Evolutionary conservation across 2,113 vertebrate species (phyloP), one percentile per base, ranked within the genome.

Genomic region (Pyxicephalus adspersus): DNA sequence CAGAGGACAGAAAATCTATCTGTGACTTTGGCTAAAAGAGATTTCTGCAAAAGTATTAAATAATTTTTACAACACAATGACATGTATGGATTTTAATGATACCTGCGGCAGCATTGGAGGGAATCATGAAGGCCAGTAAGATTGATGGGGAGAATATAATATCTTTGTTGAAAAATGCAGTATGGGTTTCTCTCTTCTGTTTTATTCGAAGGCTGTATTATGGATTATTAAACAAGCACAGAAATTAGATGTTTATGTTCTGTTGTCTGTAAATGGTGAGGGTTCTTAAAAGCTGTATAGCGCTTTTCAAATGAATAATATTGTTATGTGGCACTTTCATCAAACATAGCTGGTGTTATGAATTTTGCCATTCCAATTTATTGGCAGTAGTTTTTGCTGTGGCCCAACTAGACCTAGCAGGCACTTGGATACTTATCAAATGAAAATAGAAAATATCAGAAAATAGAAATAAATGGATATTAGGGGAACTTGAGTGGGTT

Each of bases 21-120:
- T 54, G 68, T 81, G 68, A 73, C 79, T 73, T 81, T 73, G 68
- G 28, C 61, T 73, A 73, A 81, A 73, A 81, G 79, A 81, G 79
- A 81, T 81, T 81, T 81, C 79, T 81, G 60, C 79, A 81, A 72
- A 81, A 81, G 79, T 72, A 81, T 81, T 81, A 81, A 81, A 81
- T 65, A 81, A 73, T 81, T 81, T 80, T 81, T 81, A 81, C 68
- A 81, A 81, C 79, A 71, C 68, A 50, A 81, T 81, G 79, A 73
- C 79, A 73, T 73, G 63, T 81, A 81, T 81, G 79, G 79, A 81
- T 81, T 81, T 64, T 64, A 73, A 73, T 81, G 79, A 81, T 73
- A 81, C 45, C 67, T 52, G 79, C 25, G 31, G 70, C 68, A 55
- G 70, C 68, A 55, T 64, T 55, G 45, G 68, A 57, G 38, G 72